Evolutionary conservation across 2,113 vertebrate species (phyloP).

Genomic region (Microcebus jonahi): DNA sequence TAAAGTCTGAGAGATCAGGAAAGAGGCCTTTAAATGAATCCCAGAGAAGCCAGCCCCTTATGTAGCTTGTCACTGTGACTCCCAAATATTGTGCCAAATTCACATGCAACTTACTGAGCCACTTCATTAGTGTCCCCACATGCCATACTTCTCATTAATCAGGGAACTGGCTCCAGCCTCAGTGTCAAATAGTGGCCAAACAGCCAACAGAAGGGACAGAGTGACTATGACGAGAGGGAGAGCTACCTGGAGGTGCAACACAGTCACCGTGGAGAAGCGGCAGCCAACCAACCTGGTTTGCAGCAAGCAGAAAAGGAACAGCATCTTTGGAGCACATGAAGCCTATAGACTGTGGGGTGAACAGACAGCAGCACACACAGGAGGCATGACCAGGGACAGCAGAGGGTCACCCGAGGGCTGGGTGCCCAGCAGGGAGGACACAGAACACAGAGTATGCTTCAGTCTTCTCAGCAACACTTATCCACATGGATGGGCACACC

Average conservation of each 20-base stretch:
- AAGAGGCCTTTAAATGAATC: not conserved
- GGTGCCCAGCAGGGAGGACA: not conserved
- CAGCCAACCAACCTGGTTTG: not conserved
- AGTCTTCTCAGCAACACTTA: slow-evolving; percentile 22
- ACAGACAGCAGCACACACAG: not conserved
- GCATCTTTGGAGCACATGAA: not conserved
- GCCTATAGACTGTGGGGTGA: not conserved
- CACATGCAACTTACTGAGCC: not conserved
- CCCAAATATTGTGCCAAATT: not conserved
- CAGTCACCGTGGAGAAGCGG: not conserved
- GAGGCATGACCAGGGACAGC: not conserved
- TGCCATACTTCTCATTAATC: slow-evolving; percentile 35
- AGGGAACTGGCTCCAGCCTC: not conserved
- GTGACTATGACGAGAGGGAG: not conserved
- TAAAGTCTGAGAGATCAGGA: not conserved
- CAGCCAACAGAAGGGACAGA: slow-evolving; percentile 55
- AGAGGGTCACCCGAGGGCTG: not conserved
- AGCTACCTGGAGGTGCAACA: not conserved
- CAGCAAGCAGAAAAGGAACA: not conserved
- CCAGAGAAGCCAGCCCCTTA: not conserved
- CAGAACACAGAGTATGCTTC: not conserved
- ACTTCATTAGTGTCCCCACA: slow-evolving; percentile 32
- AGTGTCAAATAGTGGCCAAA: slow-evolving; percentile 8
- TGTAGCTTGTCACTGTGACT: not conserved
- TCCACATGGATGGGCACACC: slow-evolving; percentile 60